A percentile compares a stretch with the other conserved stretches of the same genome.
Conservation (phyloP, 2,888 invertebrate species). For the Zaprionus bogoriensis region DNA sequence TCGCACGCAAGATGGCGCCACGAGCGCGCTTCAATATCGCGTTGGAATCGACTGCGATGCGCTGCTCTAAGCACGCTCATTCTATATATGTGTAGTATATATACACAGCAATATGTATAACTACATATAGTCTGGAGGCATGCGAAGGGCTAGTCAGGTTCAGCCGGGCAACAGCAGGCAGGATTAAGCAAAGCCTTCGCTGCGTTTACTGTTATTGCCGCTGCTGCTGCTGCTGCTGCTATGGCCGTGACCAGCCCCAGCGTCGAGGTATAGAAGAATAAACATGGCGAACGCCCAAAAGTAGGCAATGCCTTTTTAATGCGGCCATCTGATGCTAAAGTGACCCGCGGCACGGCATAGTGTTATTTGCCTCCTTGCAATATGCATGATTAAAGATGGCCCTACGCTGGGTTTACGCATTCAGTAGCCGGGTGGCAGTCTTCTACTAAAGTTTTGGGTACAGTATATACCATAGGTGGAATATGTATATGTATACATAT, state of each 20-base stretch:
- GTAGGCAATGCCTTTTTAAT: background rate
- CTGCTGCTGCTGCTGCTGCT: too few species aligned
- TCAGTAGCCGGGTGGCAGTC: too few species aligned
- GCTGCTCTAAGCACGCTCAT: constrained; percentile 4
- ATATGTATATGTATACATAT: too few species aligned
- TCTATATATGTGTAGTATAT: constrained; percentile 5
- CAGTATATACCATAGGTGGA: too few species aligned
- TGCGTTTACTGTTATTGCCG: constrained; percentile 50
- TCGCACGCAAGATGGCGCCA: constrained; percentile 70
- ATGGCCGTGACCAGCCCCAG: too few species aligned
- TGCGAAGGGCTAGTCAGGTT: constrained; percentile 10
- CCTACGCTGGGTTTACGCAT: too few species aligned
- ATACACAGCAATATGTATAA: too few species aligned
- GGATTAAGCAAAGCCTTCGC: constrained; percentile 38
- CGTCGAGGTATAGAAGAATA: background rate
- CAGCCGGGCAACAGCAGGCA: too few species aligned
- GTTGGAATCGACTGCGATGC: constrained; percentile 41
- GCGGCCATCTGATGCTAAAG: background rate
- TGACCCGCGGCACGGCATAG: background rate
- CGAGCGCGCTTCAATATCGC: constrained; percentile 31
- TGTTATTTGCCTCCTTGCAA: background rate
- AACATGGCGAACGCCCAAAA: background rate
- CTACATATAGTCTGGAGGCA: too few species aligned
- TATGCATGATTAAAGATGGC: too few species aligned
- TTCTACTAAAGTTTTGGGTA: too few species aligned